Evolutionary conservation across 1,140 invertebrate genomes (phyloP).

Genomic region (Condylostylus longicornis): DNA sequence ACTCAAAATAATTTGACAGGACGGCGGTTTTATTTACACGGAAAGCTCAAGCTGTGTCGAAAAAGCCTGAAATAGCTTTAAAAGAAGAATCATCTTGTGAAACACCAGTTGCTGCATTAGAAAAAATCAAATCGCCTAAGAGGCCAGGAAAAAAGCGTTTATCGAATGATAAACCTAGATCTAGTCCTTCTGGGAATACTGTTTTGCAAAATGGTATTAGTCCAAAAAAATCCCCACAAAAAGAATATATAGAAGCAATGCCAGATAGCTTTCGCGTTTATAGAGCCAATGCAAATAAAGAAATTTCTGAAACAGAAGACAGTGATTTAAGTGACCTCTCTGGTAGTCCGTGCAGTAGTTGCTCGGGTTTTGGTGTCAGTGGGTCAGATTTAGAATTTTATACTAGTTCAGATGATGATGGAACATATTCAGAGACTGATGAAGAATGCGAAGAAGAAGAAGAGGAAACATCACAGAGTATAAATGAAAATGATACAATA

Average conservation of each 20-base stretch:
- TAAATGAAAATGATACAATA: slow-evolving; percentile 3
- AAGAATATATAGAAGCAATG: slow-evolving; percentile 9
- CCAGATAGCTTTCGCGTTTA: slow-evolving; percentile 32
- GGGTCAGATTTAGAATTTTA: slow-evolving; percentile 28
- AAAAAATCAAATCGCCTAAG: slow-evolving; percentile 27
- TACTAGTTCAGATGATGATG: slow-evolving; percentile 19
- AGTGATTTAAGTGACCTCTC: slow-evolving; percentile 20
- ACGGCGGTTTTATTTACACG: slow-evolving; percentile 71
- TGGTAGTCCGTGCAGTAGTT: slow-evolving; percentile 30
- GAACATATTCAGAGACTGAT: too few species aligned
- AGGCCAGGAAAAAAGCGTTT: slow-evolving; percentile 22
- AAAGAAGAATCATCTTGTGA: slow-evolving; percentile 35
- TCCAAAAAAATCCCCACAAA: slow-evolving; percentile 29
- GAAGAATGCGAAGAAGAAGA: slow-evolving; percentile 16
- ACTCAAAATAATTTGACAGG: slow-evolving; percentile 24
- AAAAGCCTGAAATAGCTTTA: slow-evolving; percentile 31
- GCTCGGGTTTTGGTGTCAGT: slow-evolving; percentile 25
- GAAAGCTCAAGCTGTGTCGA: slow-evolving; percentile 45
- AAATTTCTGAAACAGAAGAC: slow-evolving; percentile 27
- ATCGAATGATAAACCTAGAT: slow-evolving; percentile 12
- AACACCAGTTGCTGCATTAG: background rate
- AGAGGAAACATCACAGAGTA: slow-evolving; percentile 6
- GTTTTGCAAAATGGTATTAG: too few species aligned
- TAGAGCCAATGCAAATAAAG: slow-evolving; percentile 23
- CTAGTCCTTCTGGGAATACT: slow-evolving; percentile 14